These are phyloP conservation scores for Acromyrmex echinatior DNA, from an alignment of 1,140 invertebrate genomes.

Conservation along the genomic window DNA sequence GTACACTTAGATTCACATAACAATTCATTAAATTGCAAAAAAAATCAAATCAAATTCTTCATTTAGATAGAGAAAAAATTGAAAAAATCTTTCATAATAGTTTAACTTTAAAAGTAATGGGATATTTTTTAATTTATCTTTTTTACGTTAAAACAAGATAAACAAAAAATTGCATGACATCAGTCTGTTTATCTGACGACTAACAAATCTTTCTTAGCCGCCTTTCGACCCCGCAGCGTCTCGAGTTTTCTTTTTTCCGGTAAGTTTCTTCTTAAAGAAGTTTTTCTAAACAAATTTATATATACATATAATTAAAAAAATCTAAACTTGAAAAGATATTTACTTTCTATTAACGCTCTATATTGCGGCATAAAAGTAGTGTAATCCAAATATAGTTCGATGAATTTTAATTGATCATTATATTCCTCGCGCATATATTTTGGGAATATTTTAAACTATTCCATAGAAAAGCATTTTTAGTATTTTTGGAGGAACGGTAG, in stretches of 20 bases:
- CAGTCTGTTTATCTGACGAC: not conserved
- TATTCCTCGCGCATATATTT: not conserved
- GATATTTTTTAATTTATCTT: not conserved
- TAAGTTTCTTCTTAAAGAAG: not conserved
- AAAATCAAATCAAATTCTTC: not conserved
- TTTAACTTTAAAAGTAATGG: not conserved
- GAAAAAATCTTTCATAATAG: not conserved
- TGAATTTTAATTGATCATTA: not conserved
- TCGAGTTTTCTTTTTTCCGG: not conserved
- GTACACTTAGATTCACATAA: not conserved
- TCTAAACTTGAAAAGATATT: not conserved
- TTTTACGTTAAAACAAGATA: not conserved
- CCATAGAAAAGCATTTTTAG: conserved; percentile 49
- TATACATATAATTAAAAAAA: conserved; percentile 3
- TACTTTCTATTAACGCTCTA: not conserved
- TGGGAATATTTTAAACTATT: conserved; percentile 29
- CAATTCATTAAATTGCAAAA: conserved; percentile 15
- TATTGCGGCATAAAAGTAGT: not conserved
- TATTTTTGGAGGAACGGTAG: conserved; percentile 56
- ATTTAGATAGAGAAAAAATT: not conserved
- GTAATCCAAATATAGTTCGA: not conserved
- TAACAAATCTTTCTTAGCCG: not conserved
- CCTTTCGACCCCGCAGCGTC: not conserved
- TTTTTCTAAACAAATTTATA: not conserved
- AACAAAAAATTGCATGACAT: not conserved